Evolutionary conservation across 2,797 vertebrate species (phyloP).

Genomic region (Tokudaia tokunoshimensis): DNA sequence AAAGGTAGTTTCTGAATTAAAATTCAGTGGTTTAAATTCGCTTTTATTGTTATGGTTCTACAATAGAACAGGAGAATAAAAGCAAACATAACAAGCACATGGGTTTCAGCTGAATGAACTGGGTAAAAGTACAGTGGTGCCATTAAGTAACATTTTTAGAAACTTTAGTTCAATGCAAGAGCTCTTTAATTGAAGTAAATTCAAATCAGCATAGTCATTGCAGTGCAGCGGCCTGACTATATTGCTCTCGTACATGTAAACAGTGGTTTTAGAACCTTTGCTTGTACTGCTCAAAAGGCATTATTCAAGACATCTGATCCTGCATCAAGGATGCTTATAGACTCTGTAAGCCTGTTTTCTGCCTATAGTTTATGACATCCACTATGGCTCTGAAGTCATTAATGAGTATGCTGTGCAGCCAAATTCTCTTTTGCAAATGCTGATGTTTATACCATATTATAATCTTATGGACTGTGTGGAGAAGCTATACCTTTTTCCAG

Average conservation of each 20-base stretch:
- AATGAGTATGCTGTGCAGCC: background rate
- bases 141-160: slow-evolving; percentile 81
- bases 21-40: slow-evolving; percentile 11
- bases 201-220: slow-evolving; percentile 80
- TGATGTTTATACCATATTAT: slow-evolving; percentile 17
- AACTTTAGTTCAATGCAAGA: slow-evolving; percentile 82
- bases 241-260: slow-evolving; percentile 79
- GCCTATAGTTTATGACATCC: background rate
- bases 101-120: slow-evolving; percentile 76
- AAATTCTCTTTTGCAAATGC: slow-evolving; percentile 3
- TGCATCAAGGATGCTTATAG: slow-evolving; percentile 55
- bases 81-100: slow-evolving; percentile 58
- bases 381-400: slow-evolving; percentile 2
- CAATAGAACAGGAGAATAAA: slow-evolving; percentile 61
- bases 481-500: background rate
- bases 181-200: slow-evolving; percentile 79
- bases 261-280: slow-evolving; percentile 76
- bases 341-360: background rate
- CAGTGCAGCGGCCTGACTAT: slow-evolving; percentile 70
- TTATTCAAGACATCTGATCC: slow-evolving; percentile 65
- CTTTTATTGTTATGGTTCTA: slow-evolving; percentile 66
- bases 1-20: slow-evolving; percentile 50
- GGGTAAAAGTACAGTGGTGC: slow-evolving; percentile 65
- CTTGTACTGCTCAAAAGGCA: slow-evolving; percentile 67
- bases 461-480: background rate